Evolutionary conservation across 1,140 invertebrate genomes (phyloP).

Genomic region (Sarcophaga bullata): DNA sequence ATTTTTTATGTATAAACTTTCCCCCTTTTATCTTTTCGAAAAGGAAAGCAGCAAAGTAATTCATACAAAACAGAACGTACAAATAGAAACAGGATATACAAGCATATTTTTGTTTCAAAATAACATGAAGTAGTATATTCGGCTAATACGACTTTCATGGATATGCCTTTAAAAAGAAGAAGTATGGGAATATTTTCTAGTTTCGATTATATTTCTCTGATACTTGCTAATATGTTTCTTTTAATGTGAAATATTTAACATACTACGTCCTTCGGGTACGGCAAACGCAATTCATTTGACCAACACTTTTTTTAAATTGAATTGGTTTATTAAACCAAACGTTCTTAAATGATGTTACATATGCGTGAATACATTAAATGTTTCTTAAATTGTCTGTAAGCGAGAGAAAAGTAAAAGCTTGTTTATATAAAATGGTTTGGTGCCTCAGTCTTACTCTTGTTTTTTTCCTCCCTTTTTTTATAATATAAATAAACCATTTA

Average conservation of each 20-base stretch:
- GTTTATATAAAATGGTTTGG: background rate
- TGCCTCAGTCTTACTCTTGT: background rate
- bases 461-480: slow-evolving; percentile 14
- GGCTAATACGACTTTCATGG: background rate
- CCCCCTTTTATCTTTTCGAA: background rate
- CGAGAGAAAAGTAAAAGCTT: slow-evolving; percentile 26
- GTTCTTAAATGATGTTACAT: too few species aligned
- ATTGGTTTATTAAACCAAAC: too few species aligned
- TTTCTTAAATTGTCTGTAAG: too few species aligned
- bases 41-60: slow-evolving; percentile 1
- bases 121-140: too few species aligned
- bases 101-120: background rate
- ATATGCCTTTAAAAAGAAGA: background rate
- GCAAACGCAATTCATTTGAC: too few species aligned
- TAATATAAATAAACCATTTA: slow-evolving; percentile 12
- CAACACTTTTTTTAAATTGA: too few species aligned
- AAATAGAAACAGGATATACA: background rate
- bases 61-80: background rate
- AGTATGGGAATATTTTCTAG: too few species aligned
- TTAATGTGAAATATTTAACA: too few species aligned
- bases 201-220: too few species aligned
- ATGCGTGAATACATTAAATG: too few species aligned
- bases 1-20: slow-evolving; percentile 26
- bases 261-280: too few species aligned
- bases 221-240: too few species aligned